Evolutionary conservation across 2,797 vertebrate genomes (phyloP), one percentile per base, ranked within the genome.

Genomic region (Pangasius macronema): DNA sequence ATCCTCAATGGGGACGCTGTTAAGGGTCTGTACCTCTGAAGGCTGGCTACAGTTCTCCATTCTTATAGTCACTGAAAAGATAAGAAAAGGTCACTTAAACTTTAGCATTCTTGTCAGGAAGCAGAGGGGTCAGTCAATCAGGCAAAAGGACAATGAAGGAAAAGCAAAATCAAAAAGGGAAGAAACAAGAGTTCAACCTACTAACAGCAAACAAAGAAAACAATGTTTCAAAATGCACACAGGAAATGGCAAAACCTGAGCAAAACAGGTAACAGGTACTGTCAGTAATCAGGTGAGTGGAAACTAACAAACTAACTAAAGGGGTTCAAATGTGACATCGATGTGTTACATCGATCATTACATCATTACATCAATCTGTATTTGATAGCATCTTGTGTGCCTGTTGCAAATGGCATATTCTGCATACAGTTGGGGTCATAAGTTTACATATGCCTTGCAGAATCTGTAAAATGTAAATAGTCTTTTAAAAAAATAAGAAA

Each of bases 41-140:
- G 87, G 65, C 46, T 93, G 93, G 57, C 94, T 91, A 82, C 93
- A 93, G 83, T 91, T 92, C 91, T 98, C 97, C 98, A 99, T 99
- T 86, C 57, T 93, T 92, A 84, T 87, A 55, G 61, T 75, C 30
- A 55, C 91, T 93, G 82, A 86, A 57, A 86, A 68, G 80, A 76
- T 76, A 84, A 46, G 14, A 68, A 27, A 79, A n/a, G 20, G 67
- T 85, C 88, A 61, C 81, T 87, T 72, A 70, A 80, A 83, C 55
- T 10, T 59, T 8, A 84, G 10, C 11, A 24, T 42, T 61, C 18
- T 13, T 68, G n/a, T 51, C 82, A 36, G 3, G 5, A 51, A 53
- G 18, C 30, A 68, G n/a, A 70, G 2, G 30, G n/a, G 10, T 36
- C 46, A 36, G 5, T 65, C 51, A 82, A 8, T 70, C 11, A n/a